Base-by-base conservation (phyloP, 1,140 invertebrate genomes). In the Chironomus tepperi region DNA sequence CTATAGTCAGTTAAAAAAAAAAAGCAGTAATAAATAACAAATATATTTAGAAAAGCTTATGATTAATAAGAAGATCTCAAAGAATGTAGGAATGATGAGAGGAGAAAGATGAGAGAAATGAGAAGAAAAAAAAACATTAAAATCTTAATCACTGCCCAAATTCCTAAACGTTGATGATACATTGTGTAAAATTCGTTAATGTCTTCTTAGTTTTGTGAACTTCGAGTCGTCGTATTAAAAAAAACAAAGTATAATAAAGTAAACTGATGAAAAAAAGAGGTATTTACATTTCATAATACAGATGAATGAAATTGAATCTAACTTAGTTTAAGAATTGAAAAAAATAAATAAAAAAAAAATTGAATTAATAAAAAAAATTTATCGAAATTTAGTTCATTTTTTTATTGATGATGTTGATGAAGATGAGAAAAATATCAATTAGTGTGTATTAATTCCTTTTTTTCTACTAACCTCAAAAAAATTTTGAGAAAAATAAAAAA, bases 61-160 rank as follows among this genome's bases (percentile, higher is more conserved):
- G n/a, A 57, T 57, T 57, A 12, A 57, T 12, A 57, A n/a, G 10
- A 57, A 12, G n/a, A 70, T 9, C 18, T 70, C 18, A 18, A 19
- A 15, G 9, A 70, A 15, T 57, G 12, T n/a, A 57, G 12, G 12
- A 57, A 57, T n/a, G 3, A 15, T 15, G 47, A 57, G 47, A 57
- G 12, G n/a, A n/a, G 12, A 12, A 57, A 57, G n/a, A 57, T 15
- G 47, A 15, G 3, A 57, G 12, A 57, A 57, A 57, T n/a, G n/a
- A 57, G 10, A 15, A 15, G 8, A 57, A 57, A 57, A 57, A 57
- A 47, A 47, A 10, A 47, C n/a, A 70, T 70, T 18, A 70, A 70
- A 18, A 16, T 70, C 65, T 18, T 18, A 70, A 70, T 70, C 65
- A 70, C 65, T 70, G 65, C 65, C 65, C 65, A 19, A 70, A 70